A percentile compares a stretch with the other conserved stretches of the same genome.
Evolutionary conservation across 2,888 invertebrate genomes (phyloP).

Genomic region (Ecliptopera silaceata): DNA sequence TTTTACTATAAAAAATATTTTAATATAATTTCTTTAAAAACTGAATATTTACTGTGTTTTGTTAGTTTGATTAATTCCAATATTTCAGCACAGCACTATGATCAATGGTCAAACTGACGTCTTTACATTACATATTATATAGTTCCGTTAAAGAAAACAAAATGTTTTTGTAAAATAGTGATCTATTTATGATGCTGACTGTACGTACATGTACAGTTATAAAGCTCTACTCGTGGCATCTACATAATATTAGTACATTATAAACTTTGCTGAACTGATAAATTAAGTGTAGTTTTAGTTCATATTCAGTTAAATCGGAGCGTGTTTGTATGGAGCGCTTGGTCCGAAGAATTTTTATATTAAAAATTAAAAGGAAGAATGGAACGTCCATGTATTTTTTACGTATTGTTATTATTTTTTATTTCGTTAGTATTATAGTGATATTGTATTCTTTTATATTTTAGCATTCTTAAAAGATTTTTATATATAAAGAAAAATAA

Average conservation of each 20-base stretch:
- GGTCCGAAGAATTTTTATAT: slow-evolving; percentile 79
- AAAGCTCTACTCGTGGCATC: slow-evolving; percentile 31
- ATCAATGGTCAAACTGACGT: too few relatives aligned
- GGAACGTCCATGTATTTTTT: slow-evolving; percentile 70
- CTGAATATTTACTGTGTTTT: too few relatives aligned
- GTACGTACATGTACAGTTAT: slow-evolving; percentile 9
- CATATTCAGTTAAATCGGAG: slow-evolving; percentile 38
- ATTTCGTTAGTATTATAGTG: slow-evolving; percentile 73
- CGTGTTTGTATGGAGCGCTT: slow-evolving; percentile 49
- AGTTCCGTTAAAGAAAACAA: too few relatives aligned
- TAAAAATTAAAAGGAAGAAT: slow-evolving; percentile 78
- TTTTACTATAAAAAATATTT: too few relatives aligned
- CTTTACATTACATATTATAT: too few relatives aligned
- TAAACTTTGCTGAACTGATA: slow-evolving; percentile 76
- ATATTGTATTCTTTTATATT: slow-evolving; percentile 75
- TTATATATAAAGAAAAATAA: slow-evolving; percentile 78
- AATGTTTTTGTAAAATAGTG: too few relatives aligned
- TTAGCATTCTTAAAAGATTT: slow-evolving; percentile 73
- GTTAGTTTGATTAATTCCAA: too few relatives aligned
- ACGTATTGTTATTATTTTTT: slow-evolving; percentile 63
- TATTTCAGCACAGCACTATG: too few relatives aligned
- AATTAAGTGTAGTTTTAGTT: slow-evolving; percentile 53
- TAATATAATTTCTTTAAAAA: too few relatives aligned
- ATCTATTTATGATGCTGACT: too few relatives aligned
- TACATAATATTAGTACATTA: slow-evolving; percentile 45